Evolutionary conservation across 2,113 vertebrate species (phyloP).

Genomic region (Phaethon lepturus): DNA sequence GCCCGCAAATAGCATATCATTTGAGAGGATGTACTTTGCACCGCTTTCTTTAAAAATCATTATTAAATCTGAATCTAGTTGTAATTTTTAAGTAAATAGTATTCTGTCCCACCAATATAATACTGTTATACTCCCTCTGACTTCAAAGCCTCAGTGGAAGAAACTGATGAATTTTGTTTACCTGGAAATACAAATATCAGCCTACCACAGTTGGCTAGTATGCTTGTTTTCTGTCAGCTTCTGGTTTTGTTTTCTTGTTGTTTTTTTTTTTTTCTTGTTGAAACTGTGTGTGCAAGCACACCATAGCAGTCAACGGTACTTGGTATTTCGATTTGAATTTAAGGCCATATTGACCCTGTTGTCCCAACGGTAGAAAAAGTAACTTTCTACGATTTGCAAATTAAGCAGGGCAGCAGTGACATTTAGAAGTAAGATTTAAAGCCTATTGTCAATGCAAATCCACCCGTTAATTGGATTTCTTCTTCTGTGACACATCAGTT

Average conservation of each 20-base stretch:
- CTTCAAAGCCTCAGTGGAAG: background rate
- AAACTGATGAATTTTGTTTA: conserved; percentile 33
- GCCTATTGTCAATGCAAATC: conserved; percentile 14
- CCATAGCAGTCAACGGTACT: background rate
- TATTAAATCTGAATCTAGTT: background rate
- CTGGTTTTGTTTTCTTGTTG: background rate
- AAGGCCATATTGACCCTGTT: background rate
- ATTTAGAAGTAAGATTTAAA: conserved; percentile 16
- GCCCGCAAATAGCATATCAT: rapidly evolving
- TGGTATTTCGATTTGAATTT: background rate
- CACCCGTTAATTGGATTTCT: conserved; percentile 1
- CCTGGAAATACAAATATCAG: background rate
- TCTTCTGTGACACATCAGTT: conserved; percentile 19
- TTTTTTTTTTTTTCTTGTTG: background rate
- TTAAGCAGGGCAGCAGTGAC: background rate
- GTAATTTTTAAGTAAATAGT: background rate
- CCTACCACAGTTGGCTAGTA: background rate
- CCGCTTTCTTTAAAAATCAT: background rate
- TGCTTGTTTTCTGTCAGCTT: background rate
- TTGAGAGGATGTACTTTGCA: background rate
- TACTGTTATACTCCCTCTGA: background rate
- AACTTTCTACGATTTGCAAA: background rate
- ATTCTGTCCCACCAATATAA: background rate
- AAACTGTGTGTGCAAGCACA: background rate
- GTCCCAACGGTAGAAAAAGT: background rate